Evolutionary conservation across 2,888 invertebrate genomes (phyloP).

Genomic region (Octonoba sinensis): DNA sequence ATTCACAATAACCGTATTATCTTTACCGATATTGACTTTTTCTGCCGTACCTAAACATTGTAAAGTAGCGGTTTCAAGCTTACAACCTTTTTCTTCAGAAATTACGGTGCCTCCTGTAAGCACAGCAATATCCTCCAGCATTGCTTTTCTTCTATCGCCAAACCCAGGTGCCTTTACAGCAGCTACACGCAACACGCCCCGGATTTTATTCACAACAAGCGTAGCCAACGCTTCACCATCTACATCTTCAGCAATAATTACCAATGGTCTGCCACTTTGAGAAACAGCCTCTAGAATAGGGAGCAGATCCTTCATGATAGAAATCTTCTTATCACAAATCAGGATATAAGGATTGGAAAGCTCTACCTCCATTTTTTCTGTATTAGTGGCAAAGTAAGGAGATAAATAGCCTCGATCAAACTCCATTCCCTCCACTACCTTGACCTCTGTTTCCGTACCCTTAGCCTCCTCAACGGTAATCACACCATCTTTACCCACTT

Average conservation of each 20-base stretch:
- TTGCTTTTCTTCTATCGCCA: constrained; percentile 74
- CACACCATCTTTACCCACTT: constrained; percentile 69
- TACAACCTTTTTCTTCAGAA: constrained; percentile 73
- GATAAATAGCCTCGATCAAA: not conserved
- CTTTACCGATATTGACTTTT: constrained; percentile 73
- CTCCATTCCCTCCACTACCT: constrained; percentile 64
- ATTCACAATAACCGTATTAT: constrained; percentile 73
- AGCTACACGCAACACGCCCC: constrained; percentile 74
- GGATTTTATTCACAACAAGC: constrained; percentile 73
- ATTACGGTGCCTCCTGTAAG: constrained; percentile 73
- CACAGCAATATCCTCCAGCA: constrained; percentile 73
- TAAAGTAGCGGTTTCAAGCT: constrained; percentile 72
- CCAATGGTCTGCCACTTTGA: constrained; percentile 63
- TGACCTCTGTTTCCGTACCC: constrained; percentile 65
- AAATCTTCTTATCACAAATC: constrained; percentile 67
- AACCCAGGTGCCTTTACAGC: constrained; percentile 75
- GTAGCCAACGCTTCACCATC: constrained; percentile 74
- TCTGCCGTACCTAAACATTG: constrained; percentile 73
- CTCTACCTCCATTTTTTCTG: constrained; percentile 33
- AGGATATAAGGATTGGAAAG: constrained; percentile 68
- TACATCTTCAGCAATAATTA: constrained; percentile 73
- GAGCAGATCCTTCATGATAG: constrained; percentile 66
- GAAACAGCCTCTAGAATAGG: constrained; percentile 67
- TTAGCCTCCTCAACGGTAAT: constrained; percentile 69
- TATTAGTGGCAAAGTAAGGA: not conserved